Evolutionary conservation across 2,797 vertebrate species (phyloP).

Genomic region (Molothrus ater): DNA sequence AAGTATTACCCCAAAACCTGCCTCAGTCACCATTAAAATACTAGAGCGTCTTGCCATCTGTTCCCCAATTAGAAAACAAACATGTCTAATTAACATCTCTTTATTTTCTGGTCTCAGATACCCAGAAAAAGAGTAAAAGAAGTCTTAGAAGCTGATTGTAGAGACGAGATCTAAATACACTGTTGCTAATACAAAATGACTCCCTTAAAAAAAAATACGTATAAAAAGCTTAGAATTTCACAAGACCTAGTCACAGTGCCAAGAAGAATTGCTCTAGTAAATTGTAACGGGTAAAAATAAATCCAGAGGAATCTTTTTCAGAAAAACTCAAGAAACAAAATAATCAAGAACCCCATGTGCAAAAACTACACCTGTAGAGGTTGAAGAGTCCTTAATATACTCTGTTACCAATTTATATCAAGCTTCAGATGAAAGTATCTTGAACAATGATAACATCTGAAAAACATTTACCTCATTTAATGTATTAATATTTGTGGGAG

Average conservation of each 20-base stretch:
- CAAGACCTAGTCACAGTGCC: not conserved
- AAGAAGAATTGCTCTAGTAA: not conserved
- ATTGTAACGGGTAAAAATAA: not conserved
- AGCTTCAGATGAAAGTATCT: not conserved
- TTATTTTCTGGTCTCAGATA: not conserved
- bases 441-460: not conserved
- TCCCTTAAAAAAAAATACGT: not conserved
- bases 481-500: not conserved
- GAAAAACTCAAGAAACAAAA: not conserved
- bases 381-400: not conserved
- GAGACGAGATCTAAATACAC: not conserved
- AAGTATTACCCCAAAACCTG: slow-evolving; percentile 8
- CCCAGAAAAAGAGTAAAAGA: not conserved
- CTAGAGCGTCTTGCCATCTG: not conserved
- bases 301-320: not conserved
- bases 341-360: not conserved
- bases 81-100: not conserved
- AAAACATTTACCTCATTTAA: not conserved
- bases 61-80: slow-evolving; percentile 15
- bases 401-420: not conserved
- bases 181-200: not conserved
- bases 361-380: not conserved
- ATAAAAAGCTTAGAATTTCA: not conserved
- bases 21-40: not conserved
- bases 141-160: not conserved